Base-by-base conservation (phyloP, 2,797 vertebrate species). In the Mionectes olivaceus region DNA sequence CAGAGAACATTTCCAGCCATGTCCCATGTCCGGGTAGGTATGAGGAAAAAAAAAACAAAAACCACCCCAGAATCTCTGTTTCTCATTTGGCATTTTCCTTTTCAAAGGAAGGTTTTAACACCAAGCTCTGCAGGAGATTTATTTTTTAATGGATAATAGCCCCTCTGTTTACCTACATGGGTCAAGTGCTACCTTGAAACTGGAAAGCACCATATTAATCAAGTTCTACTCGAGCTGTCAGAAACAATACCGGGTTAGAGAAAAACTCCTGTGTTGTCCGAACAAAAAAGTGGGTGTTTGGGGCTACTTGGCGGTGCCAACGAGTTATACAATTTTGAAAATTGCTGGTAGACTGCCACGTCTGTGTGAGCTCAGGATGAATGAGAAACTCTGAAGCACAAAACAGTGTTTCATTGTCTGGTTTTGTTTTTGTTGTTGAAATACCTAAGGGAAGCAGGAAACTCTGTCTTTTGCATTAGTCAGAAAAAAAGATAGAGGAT, bases 121-220 rank as follows among this genome's bases (percentile, higher is more conserved):
- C 83, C 87, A 19, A 89, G 87, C 93, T 83, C 91, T 56, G 71
- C 88, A 60, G 87, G 81, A 94, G 91, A 95, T 94, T 94, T 96
- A 93, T 93, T 93, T 96, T 93, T 94, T 82, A 94, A 96, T 65
- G 94, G 50, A 90, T 96, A 96, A 95, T 68, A 91, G 87, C 70
- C 91, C 83, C 46, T 96, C 89, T 96, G 90, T 95, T 97, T 97
- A 96, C 94, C 95, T 93, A 83, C 93, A 63, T 10, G 87, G 93
- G 90, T 96, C 95, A 95, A 96, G 83, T 94, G 89, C 80, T 93
- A 96, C 96, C 95, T 96, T 94, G 87, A 94, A 96, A 96, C 43
- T 77, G 77, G 67, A 96, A 94, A 93, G 91, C 85, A 74, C 76
- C 64, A 52, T 27, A 94, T 94, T 93, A 95, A 96, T 94, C 95